Base-by-base conservation (phyloP, 2,888 invertebrate species). In the Andrena bucephala region DNA sequence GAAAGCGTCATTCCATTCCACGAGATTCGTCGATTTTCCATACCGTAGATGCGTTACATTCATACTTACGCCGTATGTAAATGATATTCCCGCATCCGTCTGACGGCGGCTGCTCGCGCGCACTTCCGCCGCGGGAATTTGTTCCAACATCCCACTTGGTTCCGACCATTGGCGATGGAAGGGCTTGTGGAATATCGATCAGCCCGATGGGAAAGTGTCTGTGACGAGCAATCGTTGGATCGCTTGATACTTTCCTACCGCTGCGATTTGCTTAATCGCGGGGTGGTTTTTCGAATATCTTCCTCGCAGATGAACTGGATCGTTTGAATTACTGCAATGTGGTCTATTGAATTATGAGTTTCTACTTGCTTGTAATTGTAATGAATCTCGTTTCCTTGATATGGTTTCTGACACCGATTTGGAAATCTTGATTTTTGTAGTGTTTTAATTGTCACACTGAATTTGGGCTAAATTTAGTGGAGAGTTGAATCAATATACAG, bases 31-130 rank as follows among this genome's bases (percentile, higher is more conserved):
- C 57, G 13, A 20, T 77, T 42, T 80, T 59, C 42, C 60, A 20
- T 8, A 63, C 24, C 33, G 54, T 31, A n/a, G 57, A 65, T 31
- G 24, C 62, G 52, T 27, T 69, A 59, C 77, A 60, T 71, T 20
- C 70, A 27, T 73, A 63, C 76, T 78, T 85, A 66, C 27, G 42
- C n/a, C 57, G 27, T 71, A 50, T 79, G 74, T 59, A 85, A 85
- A 85, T 80, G 77, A 75, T 75, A 77, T 71, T 48, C 68, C 52
- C 16, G 52, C 60, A 70, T 73, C 54, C 62, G 36, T 76, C 63
- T 75, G 74, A 77, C 67, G 36, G 60, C 42, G 7, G 8, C 29
- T 57, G 24, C 63, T 82, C 54, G 29, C 29, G 52, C 54, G 52
- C 70, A 2, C 6, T 29, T 20, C 36, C 27, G 57, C 52, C 66